A percentile compares a stretch with the other conserved stretches of the same genome.
phyloP scores from a whole-genome alignment of 1,140 invertebrate genomes.

The Drosophila littoralis region DNA sequence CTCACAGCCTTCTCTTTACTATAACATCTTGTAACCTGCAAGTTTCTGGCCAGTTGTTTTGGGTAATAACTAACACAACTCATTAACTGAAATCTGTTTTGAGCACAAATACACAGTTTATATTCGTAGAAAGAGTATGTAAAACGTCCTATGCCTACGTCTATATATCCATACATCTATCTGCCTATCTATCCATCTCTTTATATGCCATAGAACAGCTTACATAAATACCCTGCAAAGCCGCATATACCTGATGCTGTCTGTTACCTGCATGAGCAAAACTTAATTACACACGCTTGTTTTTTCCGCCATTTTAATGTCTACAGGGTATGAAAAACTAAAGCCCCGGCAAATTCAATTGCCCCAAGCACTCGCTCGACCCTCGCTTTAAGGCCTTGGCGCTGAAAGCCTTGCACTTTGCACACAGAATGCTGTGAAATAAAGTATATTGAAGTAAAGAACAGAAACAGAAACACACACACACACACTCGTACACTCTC shows the following conservation, averaged over 20 bases:
- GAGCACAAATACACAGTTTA: no score
- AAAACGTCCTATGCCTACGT: no score
- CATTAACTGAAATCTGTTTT: no score
- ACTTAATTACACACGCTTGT: neutral
- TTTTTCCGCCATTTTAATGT: neutral
- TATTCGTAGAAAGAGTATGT: no score
- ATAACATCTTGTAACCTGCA: no score
- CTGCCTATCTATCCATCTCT: no score
- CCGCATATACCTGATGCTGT: neutral
- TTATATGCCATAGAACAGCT: no score
- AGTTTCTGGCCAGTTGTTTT: no score
- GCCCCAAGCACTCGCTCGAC: neutral
- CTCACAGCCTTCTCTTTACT: no score
- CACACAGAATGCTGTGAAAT: slow-evolving; percentile 6
- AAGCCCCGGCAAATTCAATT: slow-evolving; percentile 60
- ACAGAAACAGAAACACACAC: slow-evolving; percentile 40
- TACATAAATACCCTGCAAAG: no score
- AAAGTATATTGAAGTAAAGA: slow-evolving; percentile 49
- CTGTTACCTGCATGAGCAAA: neutral
- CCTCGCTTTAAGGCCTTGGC: slow-evolving; percentile 42
- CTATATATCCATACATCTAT: no score
- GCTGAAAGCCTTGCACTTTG: slow-evolving; percentile 53
- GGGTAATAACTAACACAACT: no score
- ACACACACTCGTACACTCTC: slow-evolving; percentile 39
- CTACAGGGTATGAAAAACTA: slow-evolving; percentile 8